Evolutionary conservation across 1,140 invertebrate genomes (phyloP).

Genomic region (Ceratina japonica): DNA sequence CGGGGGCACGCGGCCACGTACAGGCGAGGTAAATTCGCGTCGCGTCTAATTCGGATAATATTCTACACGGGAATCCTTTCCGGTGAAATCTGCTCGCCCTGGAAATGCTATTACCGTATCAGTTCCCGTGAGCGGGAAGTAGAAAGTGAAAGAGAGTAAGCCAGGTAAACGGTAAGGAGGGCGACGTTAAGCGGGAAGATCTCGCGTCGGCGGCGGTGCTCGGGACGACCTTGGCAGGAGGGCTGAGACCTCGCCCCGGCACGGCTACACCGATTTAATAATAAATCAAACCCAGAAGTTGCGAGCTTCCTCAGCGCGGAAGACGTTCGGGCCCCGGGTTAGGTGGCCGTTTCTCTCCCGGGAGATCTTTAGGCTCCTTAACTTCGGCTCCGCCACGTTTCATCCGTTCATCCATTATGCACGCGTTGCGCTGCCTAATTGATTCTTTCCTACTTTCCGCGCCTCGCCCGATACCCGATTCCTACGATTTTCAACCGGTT

Average conservation of each 20-base stretch:
- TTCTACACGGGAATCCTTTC: slow-evolving; percentile 55
- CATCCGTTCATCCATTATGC: slow-evolving; percentile 74
- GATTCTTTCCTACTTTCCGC: slow-evolving; percentile 63
- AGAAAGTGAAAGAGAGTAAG: neutral
- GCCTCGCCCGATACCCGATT: slow-evolving; percentile 10
- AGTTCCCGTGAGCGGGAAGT: slow-evolving; percentile 15
- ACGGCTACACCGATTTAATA: slow-evolving; percentile 66
- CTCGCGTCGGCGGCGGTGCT: slow-evolving; percentile 44
- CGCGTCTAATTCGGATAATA: slow-evolving; percentile 49
- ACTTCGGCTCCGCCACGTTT: slow-evolving; percentile 62
- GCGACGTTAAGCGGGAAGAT: slow-evolving; percentile 46
- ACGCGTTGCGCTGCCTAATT: slow-evolving; percentile 69
- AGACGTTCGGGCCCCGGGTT: slow-evolving; percentile 48
- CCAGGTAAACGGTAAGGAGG: neutral
- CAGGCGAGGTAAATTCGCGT: slow-evolving; percentile 38
- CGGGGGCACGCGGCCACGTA: neutral
- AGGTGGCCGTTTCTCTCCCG: slow-evolving; percentile 70
- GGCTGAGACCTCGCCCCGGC: slow-evolving; percentile 36
- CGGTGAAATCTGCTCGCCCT: slow-evolving; percentile 50
- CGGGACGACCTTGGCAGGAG: slow-evolving; percentile 49
- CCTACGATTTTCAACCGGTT: neutral
- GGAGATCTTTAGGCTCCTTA: slow-evolving; percentile 72
- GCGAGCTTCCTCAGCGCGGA: slow-evolving; percentile 71
- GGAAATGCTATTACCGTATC: slow-evolving; percentile 58
- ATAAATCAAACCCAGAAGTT: slow-evolving; percentile 76